Percentiles rank a stretch among this genome's conserved stretches.
These are phyloP conservation scores for Oxyura jamaicensis DNA, from an alignment of 2,113 vertebrate genomes.

Conservation along the genomic window DNA sequence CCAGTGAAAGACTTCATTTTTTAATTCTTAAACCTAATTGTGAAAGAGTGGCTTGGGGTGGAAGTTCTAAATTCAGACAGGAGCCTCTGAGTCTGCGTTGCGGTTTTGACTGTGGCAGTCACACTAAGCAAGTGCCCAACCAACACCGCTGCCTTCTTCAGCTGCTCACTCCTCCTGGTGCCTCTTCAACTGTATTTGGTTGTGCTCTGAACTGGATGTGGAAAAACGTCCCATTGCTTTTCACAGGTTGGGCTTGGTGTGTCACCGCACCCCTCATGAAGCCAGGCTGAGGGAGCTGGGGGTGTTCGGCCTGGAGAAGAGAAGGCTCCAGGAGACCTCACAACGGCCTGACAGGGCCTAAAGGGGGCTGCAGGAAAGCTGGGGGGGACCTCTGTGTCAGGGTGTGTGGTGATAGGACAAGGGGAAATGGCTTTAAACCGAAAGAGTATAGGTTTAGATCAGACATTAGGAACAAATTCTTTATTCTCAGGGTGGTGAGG, in stretches of 20 bases:
- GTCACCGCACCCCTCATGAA: not conserved
- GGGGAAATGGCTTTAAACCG: too few relatives aligned
- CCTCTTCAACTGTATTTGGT: not conserved
- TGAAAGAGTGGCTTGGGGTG: not conserved
- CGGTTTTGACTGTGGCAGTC: not conserved
- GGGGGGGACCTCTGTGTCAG: too few relatives aligned
- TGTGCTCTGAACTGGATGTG: not conserved
- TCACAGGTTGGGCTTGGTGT: not conserved
- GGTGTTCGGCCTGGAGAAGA: too few relatives aligned
- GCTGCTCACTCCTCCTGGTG: not conserved
- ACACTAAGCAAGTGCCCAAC: rapidly evolving
- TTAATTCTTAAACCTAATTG: not conserved
- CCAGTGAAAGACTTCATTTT: not conserved
- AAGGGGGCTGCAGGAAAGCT: too few relatives aligned
- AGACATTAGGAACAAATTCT: too few relatives aligned
- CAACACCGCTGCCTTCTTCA: rapidly evolving
- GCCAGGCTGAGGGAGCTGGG: too few relatives aligned
- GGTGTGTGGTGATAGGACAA: too few relatives aligned
- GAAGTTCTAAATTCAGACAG: not conserved
- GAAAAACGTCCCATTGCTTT: not conserved
- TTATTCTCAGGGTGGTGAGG: too few relatives aligned
- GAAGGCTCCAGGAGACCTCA: too few relatives aligned
- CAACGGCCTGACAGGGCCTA: too few relatives aligned
- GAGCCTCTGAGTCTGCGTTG: rapidly evolving
- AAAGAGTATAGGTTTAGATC: too few relatives aligned